Conservation (phyloP, 2,888 invertebrate genomes). For the Metalampra italica region DNA sequence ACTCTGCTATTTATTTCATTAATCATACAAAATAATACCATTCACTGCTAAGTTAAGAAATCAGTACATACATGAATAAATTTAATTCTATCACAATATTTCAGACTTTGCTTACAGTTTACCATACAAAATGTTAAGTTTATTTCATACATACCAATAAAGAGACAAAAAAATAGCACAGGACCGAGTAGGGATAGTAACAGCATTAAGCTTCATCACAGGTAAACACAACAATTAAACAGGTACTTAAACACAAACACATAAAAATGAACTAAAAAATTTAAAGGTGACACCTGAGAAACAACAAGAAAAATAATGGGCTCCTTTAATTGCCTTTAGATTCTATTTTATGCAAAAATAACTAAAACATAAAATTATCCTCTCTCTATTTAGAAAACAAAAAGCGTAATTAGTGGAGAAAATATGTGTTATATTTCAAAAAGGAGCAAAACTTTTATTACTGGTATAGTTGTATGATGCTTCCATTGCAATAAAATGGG, state of each 20-base stretch:
- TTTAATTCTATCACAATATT: constrained; percentile 56
- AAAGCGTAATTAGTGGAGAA: too few relatives aligned
- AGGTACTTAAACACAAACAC: too few relatives aligned
- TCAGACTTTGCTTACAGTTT: constrained; percentile 54
- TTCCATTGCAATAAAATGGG: too few relatives aligned
- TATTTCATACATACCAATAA: constrained; percentile 30
- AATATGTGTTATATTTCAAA: too few relatives aligned
- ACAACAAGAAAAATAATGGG: neutral
- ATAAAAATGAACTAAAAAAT: neutral
- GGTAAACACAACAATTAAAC: constrained; percentile 33
- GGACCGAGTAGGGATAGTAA: constrained; percentile 28
- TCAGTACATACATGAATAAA: constrained; percentile 42
- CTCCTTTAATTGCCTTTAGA: too few relatives aligned
- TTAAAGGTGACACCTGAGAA: neutral
- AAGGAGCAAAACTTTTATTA: too few relatives aligned
- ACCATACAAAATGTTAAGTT: constrained; percentile 32
- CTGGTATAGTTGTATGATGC: too few relatives aligned
- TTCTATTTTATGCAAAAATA: neutral
- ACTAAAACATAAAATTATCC: neutral
- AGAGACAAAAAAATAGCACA: constrained; percentile 32
- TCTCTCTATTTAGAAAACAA: too few relatives aligned
- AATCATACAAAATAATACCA: constrained; percentile 22
- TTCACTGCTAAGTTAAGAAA: constrained; percentile 26
- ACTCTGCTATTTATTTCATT: constrained; percentile 21
- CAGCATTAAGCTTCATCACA: constrained; percentile 42